Base-by-base conservation (phyloP, 2,888 invertebrate genomes). In the Clivina fossor region DNA sequence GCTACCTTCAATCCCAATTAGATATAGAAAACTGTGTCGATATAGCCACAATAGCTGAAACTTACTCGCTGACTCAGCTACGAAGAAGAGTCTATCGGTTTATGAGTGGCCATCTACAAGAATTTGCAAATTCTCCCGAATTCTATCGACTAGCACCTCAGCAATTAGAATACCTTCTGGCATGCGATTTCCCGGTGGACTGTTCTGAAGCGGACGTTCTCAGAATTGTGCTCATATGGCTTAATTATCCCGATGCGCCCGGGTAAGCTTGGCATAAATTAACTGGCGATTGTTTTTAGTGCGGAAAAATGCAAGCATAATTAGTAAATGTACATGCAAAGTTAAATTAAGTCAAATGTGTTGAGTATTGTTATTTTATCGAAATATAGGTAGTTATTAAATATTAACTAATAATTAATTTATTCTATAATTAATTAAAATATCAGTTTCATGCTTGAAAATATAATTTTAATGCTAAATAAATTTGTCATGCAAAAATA, bases 21-120 rank as follows among this genome's bases (percentile, higher is more conserved):
- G 82, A 83, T 66, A 71, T 84, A 57, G 84, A 86, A 51, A 87
- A 86, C 68, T 86, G 85, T 69, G 79, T 85, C n/a, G 84, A 86
- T 64, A 81, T 86, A 58, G 82, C 82, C 1, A 82, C 81, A 18
- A 78, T 86, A 63, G 84, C 85, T 0, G 86, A 87, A 69, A 80
- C 82, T 2, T 87, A 86, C 70, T 81, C 81, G 0, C 72, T 86
- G 50, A 71, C 76, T 49, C 76, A 78, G 41, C 69, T 88, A 22
- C 76, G 79, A 57, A 76, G 78, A 61, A 78, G 79, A 60, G 82
- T 83, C 3, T 84, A 83, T 67, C 77, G 81, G 58, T 86, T 80
- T 68, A 84, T 87, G 65, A 84, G 84, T 65, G 78, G 78, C 4
- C 79, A 83, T 63, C 73, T 86, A 19, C 71, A 78, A 58, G 80